Base-by-base conservation (phyloP, 1,140 invertebrate genomes). In the Oryctes rhinoceros region DNA sequence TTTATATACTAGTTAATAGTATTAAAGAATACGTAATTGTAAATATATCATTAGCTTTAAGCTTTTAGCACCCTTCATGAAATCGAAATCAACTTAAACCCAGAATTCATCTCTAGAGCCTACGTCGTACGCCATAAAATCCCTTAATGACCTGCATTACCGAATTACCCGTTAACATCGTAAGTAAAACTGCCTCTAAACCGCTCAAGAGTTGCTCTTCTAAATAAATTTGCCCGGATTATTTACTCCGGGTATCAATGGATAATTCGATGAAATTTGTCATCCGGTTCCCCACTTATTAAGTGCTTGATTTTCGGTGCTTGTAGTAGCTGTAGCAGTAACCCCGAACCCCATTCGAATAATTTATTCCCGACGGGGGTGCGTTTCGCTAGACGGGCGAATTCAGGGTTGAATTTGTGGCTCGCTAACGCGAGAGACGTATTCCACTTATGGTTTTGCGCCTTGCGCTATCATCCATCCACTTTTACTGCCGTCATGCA, bases 221-320 rank as follows among this genome's bases (percentile, higher is more conserved):
- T 81, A 67, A 81, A 79, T 81, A 79, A 83, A 83, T 83, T 81
- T 81, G 71, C 78, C 48, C 59, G 47, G 78, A 78, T 80, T 83
- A 84, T 84, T 83, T 82, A 83, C 81, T 82, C 71, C 78, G 65
- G 77, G 81, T 79, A 83, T 84, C 84, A 83, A 80, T 80, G 76
- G 78, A 81, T 85, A 83, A 85, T 85, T 84, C 83, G 83, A 85
- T 85, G 82, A 85, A 85, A 85, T 86, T 85, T 86, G 85, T 85
- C 85, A 84, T 84, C 81, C 53, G 59, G 80, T 79, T 82, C 84
- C 80, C 81, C 80, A 24, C 30, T 71, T 83, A 85, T 85, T 84
- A 83, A 84, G 84, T 53, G 80, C 81, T 82, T 85, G 82, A 85
- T 85, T 85, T 83, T 84, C 82, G 83, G 81, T 37, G 84, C 81